Conservation (phyloP, 2,113 vertebrate species). For the Aleadryas rufinucha region DNA sequence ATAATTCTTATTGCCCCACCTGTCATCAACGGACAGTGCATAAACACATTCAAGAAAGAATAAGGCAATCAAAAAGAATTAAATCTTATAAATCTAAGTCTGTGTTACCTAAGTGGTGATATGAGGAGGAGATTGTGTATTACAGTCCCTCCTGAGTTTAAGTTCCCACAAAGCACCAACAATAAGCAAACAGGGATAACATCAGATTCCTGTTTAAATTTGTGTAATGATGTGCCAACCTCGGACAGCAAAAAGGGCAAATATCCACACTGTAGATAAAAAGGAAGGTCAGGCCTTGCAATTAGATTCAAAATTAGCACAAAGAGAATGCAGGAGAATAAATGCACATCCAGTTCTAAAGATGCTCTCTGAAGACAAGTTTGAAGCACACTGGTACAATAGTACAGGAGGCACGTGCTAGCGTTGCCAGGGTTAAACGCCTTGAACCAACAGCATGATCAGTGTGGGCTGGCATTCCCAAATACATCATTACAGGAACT, state of each 20-base stretch:
- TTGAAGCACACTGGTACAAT: neutral
- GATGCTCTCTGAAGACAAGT: neutral
- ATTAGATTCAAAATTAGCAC: neutral
- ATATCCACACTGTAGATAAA: neutral
- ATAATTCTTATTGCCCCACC: neutral
- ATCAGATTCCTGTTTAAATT: neutral
- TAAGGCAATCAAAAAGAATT: neutral
- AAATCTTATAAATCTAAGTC: neutral
- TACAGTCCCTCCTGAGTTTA: neutral
- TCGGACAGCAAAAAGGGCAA: neutral
- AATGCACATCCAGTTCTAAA: neutral
- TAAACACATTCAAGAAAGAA: neutral
- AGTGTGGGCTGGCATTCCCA: neutral
- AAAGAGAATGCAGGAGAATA: neutral
- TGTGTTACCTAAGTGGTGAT: neutral
- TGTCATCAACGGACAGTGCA: neutral
- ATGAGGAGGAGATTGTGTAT: neutral
- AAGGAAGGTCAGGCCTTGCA: neutral
- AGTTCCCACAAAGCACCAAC: neutral
- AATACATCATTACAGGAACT: neutral
- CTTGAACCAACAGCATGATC: neutral
- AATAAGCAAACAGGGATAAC: neutral
- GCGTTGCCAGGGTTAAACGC: neutral
- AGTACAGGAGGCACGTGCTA: rapidly evolving
- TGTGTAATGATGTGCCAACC: neutral